Evolutionary conservation across 37 sponge, comb jelly and placozoan species (phyloP), one percentile per base, ranked within the genome.

Genomic region (Aphrocallistes beatrix): DNA sequence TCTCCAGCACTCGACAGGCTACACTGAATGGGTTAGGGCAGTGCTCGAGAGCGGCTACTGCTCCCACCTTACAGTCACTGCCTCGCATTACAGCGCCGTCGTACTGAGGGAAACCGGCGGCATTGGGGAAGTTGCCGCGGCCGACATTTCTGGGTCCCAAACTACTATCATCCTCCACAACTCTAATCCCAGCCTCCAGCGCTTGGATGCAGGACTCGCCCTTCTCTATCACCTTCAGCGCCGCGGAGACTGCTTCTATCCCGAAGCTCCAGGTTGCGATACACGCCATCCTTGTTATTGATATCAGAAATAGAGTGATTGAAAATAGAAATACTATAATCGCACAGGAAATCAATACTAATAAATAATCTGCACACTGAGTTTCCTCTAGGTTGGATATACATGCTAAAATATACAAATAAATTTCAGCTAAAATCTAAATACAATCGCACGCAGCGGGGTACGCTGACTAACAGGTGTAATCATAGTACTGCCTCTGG

Each of bases 11-110:
- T 51, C 86, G 23, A 36, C 88, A 87, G 8, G 94, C 94, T 1
- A 93, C 94, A 21, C 90, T 89, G 38, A 93, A 84, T 0, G 94
- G 89, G 75, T 87, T 90, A 19, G 93, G 47, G 51, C 42, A 92
- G 89, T 89, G 85, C 75, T 93, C 93, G 23, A 93, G 86, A 37
- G 89, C 86, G 38, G 87, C 89, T 51, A 93, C 91, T n/a, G 89
- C 87, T 34, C 93, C 93, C 37, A 93, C 51, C 0, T 81, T 19
- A 38, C 86, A 89, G 82, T 93, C 88, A 34, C 30, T 28, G 1
- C 93, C 93, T 82, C 91, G 45, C 93, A 93, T 93, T 13, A 93
- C 32, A 75, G 91, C 93, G 39, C 91, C 93, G 86, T 93, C 91
- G 1, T 90, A 83, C 48, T 93, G 93, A 37, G 90, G 88, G 38